Evolutionary conservation across 2,797 vertebrate species (phyloP), one percentile per base, ranked within the genome.

Genomic region (Mionectes olivaceus): DNA sequence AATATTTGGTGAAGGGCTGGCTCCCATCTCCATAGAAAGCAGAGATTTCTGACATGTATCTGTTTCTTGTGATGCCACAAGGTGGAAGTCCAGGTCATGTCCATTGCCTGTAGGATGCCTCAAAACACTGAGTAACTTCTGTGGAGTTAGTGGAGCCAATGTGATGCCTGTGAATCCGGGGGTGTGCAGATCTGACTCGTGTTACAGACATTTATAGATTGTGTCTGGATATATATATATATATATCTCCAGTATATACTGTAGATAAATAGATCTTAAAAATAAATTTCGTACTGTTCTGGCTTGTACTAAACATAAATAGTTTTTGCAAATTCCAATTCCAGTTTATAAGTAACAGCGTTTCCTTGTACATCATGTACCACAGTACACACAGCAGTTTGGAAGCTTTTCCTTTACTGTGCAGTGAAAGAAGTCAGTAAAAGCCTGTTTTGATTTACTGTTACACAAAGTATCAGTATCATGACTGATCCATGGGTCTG

Each of bases 321-420:
- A 6, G 2, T 89, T 93, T 60, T 44, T n/a, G 24, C 60, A n/a
- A 81, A 19, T 60, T 49, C 24, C 87, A 10, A 19, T 41, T 92
- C 69, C 57, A 82, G 23, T 25, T 57, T 60, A 13, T 30, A 64
- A 63, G 19, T 7, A 28, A 13, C n/a, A 49, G 10, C 23, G 86
- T 67, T 69, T 33, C 30, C 4, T 27, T 55, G 10, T 33, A 10
- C 13, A 3, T 39, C 0, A 0, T 37, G 11, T 18, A 19, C 10
- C 30, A 19, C 0, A 2, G 21, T 35, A 41, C 13, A 47, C 23
- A 16, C 22, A 19, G 13, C 0, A 0, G 1, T 64, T 43, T 75
- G 57, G 77, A 80, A 93, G 49, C 63, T 63, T 50, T n/a, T 87
- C 44, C 28, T 69, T 50, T 32, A 12, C 44, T 14, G 6, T 46